Evolutionary conservation across 2,888 invertebrate genomes (phyloP).

Genomic region (Gari tellinella): DNA sequence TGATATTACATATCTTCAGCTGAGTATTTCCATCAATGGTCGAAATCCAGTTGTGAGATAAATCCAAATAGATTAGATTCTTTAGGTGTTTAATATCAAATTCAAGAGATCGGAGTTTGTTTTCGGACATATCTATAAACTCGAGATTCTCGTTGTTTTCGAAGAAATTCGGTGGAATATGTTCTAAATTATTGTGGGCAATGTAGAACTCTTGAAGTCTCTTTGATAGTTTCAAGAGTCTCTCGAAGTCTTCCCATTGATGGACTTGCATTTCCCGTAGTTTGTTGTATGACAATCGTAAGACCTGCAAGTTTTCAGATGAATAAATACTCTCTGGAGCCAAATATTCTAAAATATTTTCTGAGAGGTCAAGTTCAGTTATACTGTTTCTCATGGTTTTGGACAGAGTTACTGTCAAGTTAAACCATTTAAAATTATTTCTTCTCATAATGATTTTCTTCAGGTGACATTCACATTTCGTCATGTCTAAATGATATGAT

Average conservation of each 20-base stretch:
- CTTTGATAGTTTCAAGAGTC: not conserved
- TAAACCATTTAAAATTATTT: slow-evolving; percentile 13
- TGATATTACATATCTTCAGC: not conserved
- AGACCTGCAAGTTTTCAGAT: not conserved
- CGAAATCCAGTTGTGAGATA: slow-evolving; percentile 4
- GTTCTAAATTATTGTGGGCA: slow-evolving; percentile 7
- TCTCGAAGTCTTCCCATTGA: not conserved
- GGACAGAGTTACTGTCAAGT: slow-evolving; percentile 1
- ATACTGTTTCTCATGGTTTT: not conserved
- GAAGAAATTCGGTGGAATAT: slow-evolving; percentile 11
- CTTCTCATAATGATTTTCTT: slow-evolving; percentile 4
- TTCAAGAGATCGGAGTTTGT: not conserved
- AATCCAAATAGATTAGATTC: slow-evolving; percentile 8
- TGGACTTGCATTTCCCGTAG: slow-evolving; percentile 3
- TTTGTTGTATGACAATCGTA: slow-evolving; percentile 13
- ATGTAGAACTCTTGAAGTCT: slow-evolving; percentile 5
- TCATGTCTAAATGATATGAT: not conserved
- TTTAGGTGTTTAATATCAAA: slow-evolving; percentile 17
- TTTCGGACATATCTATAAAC: slow-evolving; percentile 11
- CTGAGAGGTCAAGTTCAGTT: slow-evolving; percentile 10
- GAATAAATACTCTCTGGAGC: slow-evolving; percentile 1
- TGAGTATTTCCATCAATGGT: not conserved
- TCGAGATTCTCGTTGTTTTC: slow-evolving; percentile 1
- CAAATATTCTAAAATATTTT: slow-evolving; percentile 14
- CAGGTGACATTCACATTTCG: not conserved